phyloP scores from a whole-genome alignment of 2,797 vertebrate genomes.

The Eleutherodactylus coqui region DNA sequence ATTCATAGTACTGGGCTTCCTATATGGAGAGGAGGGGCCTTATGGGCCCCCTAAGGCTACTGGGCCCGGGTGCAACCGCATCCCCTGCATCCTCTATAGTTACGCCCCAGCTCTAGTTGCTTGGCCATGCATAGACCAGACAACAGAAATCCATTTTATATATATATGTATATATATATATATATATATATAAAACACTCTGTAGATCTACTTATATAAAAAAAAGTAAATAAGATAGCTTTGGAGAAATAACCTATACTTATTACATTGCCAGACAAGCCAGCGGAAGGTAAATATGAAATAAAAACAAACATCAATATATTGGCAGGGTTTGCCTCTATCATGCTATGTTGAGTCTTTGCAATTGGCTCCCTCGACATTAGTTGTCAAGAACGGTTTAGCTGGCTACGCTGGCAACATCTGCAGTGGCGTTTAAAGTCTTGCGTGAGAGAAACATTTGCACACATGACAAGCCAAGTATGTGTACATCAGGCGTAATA shows the following conservation, averaged over 20 bases:
- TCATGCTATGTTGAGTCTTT: constrained; percentile 21
- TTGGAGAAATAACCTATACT: background rate
- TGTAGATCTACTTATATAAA: background rate
- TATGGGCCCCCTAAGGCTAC: too few species aligned
- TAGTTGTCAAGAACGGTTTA: constrained; percentile 47
- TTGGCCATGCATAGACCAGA: too few species aligned
- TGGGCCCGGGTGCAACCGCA: too few species aligned
- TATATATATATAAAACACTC: too few species aligned
- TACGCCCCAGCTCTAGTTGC: too few species aligned
- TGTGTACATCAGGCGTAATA: constrained; percentile 40
- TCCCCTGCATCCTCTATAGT: too few species aligned
- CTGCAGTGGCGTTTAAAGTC: constrained; percentile 21
- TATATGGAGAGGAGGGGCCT: too few species aligned
- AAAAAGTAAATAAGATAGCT: background rate
- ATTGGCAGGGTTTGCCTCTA: constrained; percentile 4
- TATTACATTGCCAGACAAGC: background rate
- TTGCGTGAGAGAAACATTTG: constrained; percentile 37
- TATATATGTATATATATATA: too few species aligned
- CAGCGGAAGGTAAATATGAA: constrained; percentile 3
- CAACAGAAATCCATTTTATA: too few species aligned
- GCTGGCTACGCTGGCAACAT: constrained; percentile 42
- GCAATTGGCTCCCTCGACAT: constrained; percentile 31
- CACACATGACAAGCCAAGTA: constrained; percentile 48
- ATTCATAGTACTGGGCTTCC: too few species aligned
- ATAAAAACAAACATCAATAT: constrained; percentile 29